These are phyloP conservation scores for Calameuta pallipes DNA, from an alignment of 2,888 invertebrate species.

Conservation along the genomic window DNA sequence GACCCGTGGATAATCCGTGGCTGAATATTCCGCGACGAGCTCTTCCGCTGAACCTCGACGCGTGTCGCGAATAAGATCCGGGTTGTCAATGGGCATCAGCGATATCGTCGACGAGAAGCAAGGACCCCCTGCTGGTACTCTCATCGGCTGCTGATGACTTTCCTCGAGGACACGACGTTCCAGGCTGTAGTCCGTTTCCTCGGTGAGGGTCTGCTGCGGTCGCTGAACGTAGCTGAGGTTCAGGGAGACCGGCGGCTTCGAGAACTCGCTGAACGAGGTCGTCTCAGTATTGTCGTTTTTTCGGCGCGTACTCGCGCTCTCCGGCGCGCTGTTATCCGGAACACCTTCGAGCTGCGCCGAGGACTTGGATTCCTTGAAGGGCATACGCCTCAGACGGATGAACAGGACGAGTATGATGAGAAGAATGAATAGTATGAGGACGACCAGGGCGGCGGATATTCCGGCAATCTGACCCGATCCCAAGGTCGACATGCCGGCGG, in stretches of 20 bases:
- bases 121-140: slow-evolving; percentile 75
- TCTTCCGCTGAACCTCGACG: slow-evolving; percentile 58
- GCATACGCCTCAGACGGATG: slow-evolving; percentile 78
- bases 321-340: not conserved
- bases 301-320: slow-evolving; percentile 22
- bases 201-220: slow-evolving; percentile 48
- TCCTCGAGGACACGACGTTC: slow-evolving; percentile 54
- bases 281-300: slow-evolving; percentile 29
- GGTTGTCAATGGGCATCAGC: slow-evolving; percentile 79
- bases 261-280: slow-evolving; percentile 48
- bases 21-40: slow-evolving; percentile 45
- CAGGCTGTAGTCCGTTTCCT: slow-evolving; percentile 65
- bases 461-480: slow-evolving; percentile 89
- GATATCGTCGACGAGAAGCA: slow-evolving; percentile 81
- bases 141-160: slow-evolving; percentile 75
- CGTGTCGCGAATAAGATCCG: slow-evolving; percentile 88
- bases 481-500: slow-evolving; percentile 83
- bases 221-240: slow-evolving; percentile 58
- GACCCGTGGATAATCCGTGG: slow-evolving; percentile 32
- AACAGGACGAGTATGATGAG: slow-evolving; percentile 80
- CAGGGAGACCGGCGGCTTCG: slow-evolving; percentile 55
- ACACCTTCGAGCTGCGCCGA: slow-evolving; percentile 66
- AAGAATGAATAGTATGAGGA: slow-evolving; percentile 80
- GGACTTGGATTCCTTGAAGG: slow-evolving; percentile 81
- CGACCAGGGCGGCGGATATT: slow-evolving; percentile 83